Evolutionary conservation across 1,140 invertebrate species (phyloP), one percentile per base, ranked within the genome.

Genomic region (Coenobita brevimanus): DNA sequence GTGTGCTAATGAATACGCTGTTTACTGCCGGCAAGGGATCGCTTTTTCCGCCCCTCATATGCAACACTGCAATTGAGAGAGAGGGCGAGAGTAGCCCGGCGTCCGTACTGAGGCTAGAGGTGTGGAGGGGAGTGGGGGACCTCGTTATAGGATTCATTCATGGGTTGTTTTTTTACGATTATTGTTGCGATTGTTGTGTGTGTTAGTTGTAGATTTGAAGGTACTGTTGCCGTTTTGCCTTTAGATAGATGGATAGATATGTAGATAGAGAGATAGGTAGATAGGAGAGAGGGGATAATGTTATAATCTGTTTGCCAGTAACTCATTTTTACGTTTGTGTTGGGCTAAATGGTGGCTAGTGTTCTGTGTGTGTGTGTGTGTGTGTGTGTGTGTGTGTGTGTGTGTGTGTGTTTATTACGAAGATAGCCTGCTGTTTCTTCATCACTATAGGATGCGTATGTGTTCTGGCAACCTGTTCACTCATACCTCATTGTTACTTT

Each of bases 301-400:
- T 10, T 10, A 76, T 30, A 27, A 17, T 15, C 17, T 1, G 2
- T 24, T 17, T 17, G 10, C 15, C 10, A 10, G 38, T 57, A n/a
- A 13, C n/a, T 57, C n/a, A 57, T 57, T 13, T 57, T n/a, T 13
- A 57, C n/a, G n/a, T 57, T 57, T 57, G 54, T 57, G 67, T 24
- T 30, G 67, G 17, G 21, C 21, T 15, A n/a, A 71, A 15, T n/a
- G 21, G 30, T 71, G 30, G 21, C 15, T 71, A 71, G 21, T 21
- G 13, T 21, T 30, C 15, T n/a, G 67, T 71, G 67, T 71, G 67
- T 71, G 67, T 71, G 67, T 71, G 67, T 71, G 21, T 57, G 54
- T 57, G 54, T 57, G 54, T 57, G 54, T 71, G 67, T 71, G 30
- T 71, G 67, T 71, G 15, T 1, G 67, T 71, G 67, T 71, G 17